A percentile compares a stretch with the other conserved stretches of the same genome.
Conservation (phyloP, 2,113 vertebrate genomes). For the Polypterus bichir region DNA sequence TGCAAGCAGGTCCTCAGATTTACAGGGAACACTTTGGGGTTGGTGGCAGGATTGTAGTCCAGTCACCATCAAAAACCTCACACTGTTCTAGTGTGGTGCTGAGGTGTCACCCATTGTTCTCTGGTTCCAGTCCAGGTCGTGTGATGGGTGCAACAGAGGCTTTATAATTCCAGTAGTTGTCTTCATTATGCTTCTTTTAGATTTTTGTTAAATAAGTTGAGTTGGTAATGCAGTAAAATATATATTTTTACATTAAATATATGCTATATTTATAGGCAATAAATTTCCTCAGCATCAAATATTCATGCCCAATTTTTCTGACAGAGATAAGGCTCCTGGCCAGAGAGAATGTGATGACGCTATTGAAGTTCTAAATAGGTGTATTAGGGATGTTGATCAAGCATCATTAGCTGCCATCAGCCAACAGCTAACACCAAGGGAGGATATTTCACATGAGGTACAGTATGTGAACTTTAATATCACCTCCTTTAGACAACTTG, state of each 20-base stretch:
- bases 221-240: background rate
- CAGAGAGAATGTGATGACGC: constrained; percentile 89
- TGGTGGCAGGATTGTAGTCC: no score
- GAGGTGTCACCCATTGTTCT: no score
- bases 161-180: no score
- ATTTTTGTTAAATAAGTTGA: background rate
- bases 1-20: no score
- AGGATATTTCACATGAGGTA: constrained; percentile 93
- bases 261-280: background rate
- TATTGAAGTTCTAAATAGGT: constrained; percentile 79
- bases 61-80: no score
- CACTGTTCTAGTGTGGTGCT: no score
- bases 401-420: constrained; percentile 89
- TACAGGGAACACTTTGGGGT: no score
- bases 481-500: background rate
- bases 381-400: constrained; percentile 87
- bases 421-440: constrained; percentile 80
- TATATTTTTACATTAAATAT: background rate
- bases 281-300: background rate
- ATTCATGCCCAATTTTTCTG: background rate
- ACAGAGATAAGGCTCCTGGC: constrained; percentile 90
- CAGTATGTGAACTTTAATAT: background rate
- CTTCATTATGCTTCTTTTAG: no score
- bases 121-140: no score
- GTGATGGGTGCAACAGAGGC: no score